These are phyloP conservation scores for Aspiorhynchus laticeps DNA, from an alignment of 2,113 vertebrate genomes.

Conservation along the genomic window DNA sequence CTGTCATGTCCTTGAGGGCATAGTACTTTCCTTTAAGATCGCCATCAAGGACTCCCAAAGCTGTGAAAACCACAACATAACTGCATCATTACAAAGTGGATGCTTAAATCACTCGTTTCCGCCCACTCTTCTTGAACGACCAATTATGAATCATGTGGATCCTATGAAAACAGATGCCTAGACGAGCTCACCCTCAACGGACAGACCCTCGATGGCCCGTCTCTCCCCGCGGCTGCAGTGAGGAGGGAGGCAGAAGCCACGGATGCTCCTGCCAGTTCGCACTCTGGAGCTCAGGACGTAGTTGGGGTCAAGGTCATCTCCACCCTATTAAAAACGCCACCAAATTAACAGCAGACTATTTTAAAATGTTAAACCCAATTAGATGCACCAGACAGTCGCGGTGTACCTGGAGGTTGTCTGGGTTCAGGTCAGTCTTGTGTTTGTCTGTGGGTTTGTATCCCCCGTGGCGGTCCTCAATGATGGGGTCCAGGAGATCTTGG, in stretches of 20 bases:
- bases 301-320: constrained; percentile 93
- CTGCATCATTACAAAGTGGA: not conserved
- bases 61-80: constrained; percentile 52
- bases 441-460: constrained; percentile 91
- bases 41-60: constrained; percentile 79
- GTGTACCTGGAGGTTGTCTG: constrained; percentile 86
- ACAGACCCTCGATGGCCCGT: constrained; percentile 87
- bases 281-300: constrained; percentile 94
- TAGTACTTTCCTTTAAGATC: constrained; percentile 93
- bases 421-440: constrained; percentile 92
- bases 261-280: constrained; percentile 91
- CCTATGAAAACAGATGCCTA: not conserved
- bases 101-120: not conserved
- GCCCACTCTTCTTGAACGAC: not conserved
- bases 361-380: not conserved
- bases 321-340: constrained; percentile 75
- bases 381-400: not conserved
- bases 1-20: constrained; percentile 91
- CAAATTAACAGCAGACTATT: constrained; percentile 23
- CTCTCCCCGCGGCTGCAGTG: constrained; percentile 95
- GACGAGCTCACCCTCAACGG: constrained; percentile 82
- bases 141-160: not conserved
- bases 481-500: constrained; percentile 88
- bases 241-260: constrained; percentile 90
- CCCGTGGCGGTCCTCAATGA: constrained; percentile 93